Percentiles rank a stretch among this genome's conserved stretches.
phyloP scores from a whole-genome alignment of 2,888 invertebrate species.

The Adelphocoris suturalis region DNA sequence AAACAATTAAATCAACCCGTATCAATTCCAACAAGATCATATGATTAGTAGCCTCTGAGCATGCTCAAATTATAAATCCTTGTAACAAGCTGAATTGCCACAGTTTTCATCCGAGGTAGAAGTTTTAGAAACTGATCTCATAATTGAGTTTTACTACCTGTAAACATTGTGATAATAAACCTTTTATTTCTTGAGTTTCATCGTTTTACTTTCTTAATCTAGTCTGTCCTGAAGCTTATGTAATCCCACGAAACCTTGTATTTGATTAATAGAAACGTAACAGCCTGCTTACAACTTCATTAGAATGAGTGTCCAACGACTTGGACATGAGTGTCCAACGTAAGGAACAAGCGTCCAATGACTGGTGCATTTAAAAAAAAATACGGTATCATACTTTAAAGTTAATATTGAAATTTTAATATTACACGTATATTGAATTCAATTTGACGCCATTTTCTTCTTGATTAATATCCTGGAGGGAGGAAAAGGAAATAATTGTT shows the following conservation, averaged over 20 bases:
- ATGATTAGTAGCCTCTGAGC: no score
- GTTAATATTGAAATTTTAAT: not conserved
- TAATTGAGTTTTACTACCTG: not conserved
- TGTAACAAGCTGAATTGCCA: no score
- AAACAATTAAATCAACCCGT: no score
- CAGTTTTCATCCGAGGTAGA: no score
- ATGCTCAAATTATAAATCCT: no score
- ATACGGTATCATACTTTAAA: not conserved
- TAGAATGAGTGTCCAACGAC: constrained; percentile 8
- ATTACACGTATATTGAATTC: not conserved
- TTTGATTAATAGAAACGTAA: not conserved
- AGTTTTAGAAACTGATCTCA: not conserved
- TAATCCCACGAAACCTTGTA: not conserved
- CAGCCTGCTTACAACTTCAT: not conserved
- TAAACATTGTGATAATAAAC: no score
- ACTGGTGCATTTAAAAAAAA: constrained; percentile 20
- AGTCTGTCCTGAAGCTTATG: not conserved
- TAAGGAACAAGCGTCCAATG: constrained; percentile 13
- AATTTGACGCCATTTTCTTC: no score
- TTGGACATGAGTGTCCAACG: constrained; percentile 1
- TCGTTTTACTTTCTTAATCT: not conserved
- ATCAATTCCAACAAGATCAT: no score
- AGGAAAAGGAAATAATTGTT: no score
- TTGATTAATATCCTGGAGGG: no score
- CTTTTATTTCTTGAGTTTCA: not conserved